Percentiles rank a stretch among this genome's conserved stretches.
phyloP scores from a whole-genome alignment of 2,888 invertebrate species.

The Cantharis flavilabris region DNA sequence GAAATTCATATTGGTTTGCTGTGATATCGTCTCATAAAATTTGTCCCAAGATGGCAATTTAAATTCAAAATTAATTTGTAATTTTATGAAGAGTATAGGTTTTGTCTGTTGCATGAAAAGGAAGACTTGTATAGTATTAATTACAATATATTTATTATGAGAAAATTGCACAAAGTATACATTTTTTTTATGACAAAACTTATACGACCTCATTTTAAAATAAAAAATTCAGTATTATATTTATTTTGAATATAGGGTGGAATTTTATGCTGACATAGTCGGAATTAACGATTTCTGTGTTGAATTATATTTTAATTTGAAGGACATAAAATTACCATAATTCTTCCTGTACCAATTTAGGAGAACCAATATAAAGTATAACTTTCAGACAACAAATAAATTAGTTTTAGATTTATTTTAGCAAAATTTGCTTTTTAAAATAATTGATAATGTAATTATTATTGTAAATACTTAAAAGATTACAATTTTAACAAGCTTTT shows the following conservation, averaged over 20 bases:
- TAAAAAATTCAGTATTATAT: background rate
- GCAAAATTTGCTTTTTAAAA: background rate
- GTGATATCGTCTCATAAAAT: background rate
- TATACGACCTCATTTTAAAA: background rate
- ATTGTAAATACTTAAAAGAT: constrained; percentile 39
- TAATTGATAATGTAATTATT: constrained; percentile 21
- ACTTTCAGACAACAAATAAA: background rate
- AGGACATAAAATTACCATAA: background rate
- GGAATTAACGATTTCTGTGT: background rate
- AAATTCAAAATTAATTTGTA: background rate
- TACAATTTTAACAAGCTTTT: constrained; percentile 38
- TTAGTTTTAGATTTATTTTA: background rate
- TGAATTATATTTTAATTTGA: background rate
- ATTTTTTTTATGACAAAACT: background rate
- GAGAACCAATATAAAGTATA: too few relatives aligned
- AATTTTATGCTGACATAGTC: background rate
- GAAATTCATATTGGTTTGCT: background rate
- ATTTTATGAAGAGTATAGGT: background rate
- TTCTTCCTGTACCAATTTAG: background rate
- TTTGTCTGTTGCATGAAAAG: background rate
- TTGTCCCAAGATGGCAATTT: background rate
- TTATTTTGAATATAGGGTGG: background rate
- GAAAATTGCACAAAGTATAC: background rate
- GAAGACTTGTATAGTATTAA: background rate
- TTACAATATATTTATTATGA: background rate